Conservation (phyloP, 2,888 invertebrate species). For the Phytoseiulus persimilis region DNA sequence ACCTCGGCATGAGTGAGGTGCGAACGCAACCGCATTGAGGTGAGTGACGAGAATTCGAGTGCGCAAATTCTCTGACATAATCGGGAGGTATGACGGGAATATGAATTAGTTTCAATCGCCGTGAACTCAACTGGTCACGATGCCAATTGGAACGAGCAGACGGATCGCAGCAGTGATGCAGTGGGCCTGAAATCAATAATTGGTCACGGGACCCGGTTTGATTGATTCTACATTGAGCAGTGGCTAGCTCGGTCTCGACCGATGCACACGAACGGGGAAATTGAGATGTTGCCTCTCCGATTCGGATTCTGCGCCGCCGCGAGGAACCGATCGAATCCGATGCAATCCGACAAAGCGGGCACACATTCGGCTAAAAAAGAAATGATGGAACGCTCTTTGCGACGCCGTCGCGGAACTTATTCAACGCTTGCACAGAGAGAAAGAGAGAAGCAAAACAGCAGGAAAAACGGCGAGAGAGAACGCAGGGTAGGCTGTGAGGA, state of each 20-base stretch:
- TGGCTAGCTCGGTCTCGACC: not conserved
- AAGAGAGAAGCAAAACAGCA: not conserved
- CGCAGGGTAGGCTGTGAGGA: not conserved
- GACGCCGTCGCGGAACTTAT: not conserved
- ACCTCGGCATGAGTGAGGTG: conserved; percentile 32
- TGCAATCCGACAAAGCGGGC: not conserved
- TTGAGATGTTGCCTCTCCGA: not conserved
- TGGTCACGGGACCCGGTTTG: not conserved
- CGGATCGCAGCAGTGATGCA: not conserved
- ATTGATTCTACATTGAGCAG: not conserved
- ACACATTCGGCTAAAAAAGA: not conserved
- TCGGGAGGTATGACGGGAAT: not conserved
- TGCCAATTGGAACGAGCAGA: not conserved
- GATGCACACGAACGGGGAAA: not conserved
- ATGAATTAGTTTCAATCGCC: too few species aligned
- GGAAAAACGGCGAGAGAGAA: not conserved
- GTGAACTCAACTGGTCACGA: not conserved
- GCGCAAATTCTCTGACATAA: not conserved
- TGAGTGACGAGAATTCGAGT: not conserved
- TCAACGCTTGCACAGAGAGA: not conserved
- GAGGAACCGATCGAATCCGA: not conserved
- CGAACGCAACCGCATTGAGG: conserved; percentile 12
- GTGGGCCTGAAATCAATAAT: not conserved
- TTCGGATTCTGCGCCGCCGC: not conserved
- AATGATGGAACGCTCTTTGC: not conserved